Evolutionary conservation across 1,140 invertebrate species (phyloP).

Genomic region (Phocides pigmalion): DNA sequence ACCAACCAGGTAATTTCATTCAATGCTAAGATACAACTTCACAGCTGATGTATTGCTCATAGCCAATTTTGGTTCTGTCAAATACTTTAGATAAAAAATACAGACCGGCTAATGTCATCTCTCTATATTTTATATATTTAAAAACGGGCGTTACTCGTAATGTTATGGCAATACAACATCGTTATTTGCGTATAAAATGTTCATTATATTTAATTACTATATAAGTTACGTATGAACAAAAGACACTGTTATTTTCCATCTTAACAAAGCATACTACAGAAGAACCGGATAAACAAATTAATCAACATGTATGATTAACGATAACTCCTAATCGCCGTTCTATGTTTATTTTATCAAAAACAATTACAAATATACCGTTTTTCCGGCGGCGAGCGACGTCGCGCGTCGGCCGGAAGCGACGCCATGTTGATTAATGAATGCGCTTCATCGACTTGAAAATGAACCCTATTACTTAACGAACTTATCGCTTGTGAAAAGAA

Average conservation of each 20-base stretch:
- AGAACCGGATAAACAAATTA: slow-evolving; percentile 47
- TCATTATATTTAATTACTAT: too few relatives aligned
- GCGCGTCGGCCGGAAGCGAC: slow-evolving; percentile 62
- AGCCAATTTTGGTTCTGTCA: too few relatives aligned
- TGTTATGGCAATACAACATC: too few relatives aligned
- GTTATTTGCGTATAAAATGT: too few relatives aligned
- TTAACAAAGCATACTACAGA: neutral
- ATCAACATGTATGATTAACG: slow-evolving; percentile 63
- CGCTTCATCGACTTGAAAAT: slow-evolving; percentile 72
- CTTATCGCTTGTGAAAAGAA: slow-evolving; percentile 64
- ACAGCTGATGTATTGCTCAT: too few relatives aligned
- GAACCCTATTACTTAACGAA: slow-evolving; percentile 75
- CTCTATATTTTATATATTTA: too few relatives aligned
- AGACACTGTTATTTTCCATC: neutral
- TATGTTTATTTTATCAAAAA: slow-evolving; percentile 78
- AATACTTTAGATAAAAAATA: too few relatives aligned
- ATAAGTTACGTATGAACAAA: too few relatives aligned
- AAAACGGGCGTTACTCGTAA: too few relatives aligned
- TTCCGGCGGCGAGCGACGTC: slow-evolving; percentile 64
- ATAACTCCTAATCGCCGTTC: slow-evolving; percentile 61
- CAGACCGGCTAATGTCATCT: too few relatives aligned
- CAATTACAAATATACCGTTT: slow-evolving; percentile 76
- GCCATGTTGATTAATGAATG: slow-evolving; percentile 72
- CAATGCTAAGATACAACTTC: too few relatives aligned
- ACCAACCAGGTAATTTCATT: too few relatives aligned